Evolutionary conservation across 1,140 invertebrate genomes (phyloP).

Genomic region (Drosophila trapezifrons): DNA sequence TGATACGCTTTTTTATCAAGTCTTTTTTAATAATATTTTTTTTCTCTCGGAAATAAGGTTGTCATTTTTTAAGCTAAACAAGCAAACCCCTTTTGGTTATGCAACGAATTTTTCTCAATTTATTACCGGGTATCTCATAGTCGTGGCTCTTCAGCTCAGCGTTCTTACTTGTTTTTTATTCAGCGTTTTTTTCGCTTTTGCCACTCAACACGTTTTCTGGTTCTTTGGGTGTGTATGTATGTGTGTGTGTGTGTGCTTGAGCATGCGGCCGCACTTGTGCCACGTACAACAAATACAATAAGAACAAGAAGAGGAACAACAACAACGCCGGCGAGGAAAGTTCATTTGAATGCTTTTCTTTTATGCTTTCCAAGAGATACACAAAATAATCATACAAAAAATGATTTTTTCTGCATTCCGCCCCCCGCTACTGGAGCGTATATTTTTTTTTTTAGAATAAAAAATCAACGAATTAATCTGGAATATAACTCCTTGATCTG

Average conservation of each 20-base stretch:
- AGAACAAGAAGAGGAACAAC: constrained; percentile 38
- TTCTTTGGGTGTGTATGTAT: constrained; percentile 43
- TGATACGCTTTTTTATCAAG: too few species aligned
- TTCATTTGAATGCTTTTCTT: constrained; percentile 80
- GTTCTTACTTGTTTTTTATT: constrained; percentile 23
- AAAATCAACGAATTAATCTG: constrained; percentile 34
- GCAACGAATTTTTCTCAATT: neutral
- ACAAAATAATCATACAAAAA: constrained; percentile 55
- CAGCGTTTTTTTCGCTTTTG: constrained; percentile 35
- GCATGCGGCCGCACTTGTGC: constrained; percentile 80
- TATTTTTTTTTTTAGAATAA: constrained; percentile 50
- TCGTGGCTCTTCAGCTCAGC: constrained; percentile 18
- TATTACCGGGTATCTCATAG: neutral
- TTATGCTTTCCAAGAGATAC: constrained; percentile 66
- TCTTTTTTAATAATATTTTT: neutral
- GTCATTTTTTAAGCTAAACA: neutral
- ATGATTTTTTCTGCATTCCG: constrained; percentile 24
- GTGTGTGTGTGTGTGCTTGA: constrained; percentile 64
- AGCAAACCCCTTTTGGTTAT: neutral
- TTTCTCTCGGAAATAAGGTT: neutral
- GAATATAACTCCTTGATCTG: constrained; percentile 28
- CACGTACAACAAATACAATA: constrained; percentile 69
- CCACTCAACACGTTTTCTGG: constrained; percentile 79
- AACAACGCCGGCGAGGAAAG: constrained; percentile 56
- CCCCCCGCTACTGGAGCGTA: constrained; percentile 49